A percentile compares a stretch with the other conserved stretches of the same genome.
Conservation (phyloP, 2,888 invertebrate species). For the Neoascia interrupta region DNA sequence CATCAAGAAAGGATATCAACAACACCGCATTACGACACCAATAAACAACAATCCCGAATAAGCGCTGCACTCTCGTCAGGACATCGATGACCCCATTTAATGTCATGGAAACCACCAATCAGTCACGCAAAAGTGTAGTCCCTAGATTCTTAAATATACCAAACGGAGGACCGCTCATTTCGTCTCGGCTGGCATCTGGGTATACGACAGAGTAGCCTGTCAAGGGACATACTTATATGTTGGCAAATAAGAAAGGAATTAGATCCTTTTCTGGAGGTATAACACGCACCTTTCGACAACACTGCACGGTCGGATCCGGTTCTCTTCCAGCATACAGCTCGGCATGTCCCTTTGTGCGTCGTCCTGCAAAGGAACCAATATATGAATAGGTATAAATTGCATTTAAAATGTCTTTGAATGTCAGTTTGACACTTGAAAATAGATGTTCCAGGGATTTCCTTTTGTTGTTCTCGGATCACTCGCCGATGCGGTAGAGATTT, state of each 20-base stretch:
- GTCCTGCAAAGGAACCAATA: too few relatives aligned
- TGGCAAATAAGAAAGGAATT: conserved; percentile 68
- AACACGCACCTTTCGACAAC: conserved; percentile 38
- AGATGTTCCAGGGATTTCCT: conserved; percentile 67
- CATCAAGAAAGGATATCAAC: conserved; percentile 45
- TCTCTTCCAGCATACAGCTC: conserved; percentile 7
- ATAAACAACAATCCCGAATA: conserved; percentile 37
- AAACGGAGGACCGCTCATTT: conserved; percentile 42
- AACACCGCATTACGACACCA: conserved; percentile 40
- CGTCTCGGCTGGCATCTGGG: conserved; percentile 63
- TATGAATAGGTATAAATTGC: conserved; percentile 70
- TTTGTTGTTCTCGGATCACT: conserved; percentile 30
- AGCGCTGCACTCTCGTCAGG: conserved; percentile 28
- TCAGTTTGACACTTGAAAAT: conserved; percentile 72
- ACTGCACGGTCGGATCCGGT: conserved; percentile 31
- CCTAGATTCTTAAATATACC: neutral
- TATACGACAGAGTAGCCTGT: conserved; percentile 16
- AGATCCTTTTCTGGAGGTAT: too few relatives aligned
- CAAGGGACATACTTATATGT: conserved; percentile 42
- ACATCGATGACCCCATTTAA: conserved; percentile 64
- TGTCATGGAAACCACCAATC: conserved; percentile 69
- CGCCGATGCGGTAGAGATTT: conserved; percentile 27
- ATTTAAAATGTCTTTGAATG: conserved; percentile 71
- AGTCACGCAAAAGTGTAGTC: conserved; percentile 64
- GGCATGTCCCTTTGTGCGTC: conserved; percentile 5